Evolutionary conservation across 2,113 vertebrate species (phyloP).

Genomic region (Tylochromis polylepis): DNA sequence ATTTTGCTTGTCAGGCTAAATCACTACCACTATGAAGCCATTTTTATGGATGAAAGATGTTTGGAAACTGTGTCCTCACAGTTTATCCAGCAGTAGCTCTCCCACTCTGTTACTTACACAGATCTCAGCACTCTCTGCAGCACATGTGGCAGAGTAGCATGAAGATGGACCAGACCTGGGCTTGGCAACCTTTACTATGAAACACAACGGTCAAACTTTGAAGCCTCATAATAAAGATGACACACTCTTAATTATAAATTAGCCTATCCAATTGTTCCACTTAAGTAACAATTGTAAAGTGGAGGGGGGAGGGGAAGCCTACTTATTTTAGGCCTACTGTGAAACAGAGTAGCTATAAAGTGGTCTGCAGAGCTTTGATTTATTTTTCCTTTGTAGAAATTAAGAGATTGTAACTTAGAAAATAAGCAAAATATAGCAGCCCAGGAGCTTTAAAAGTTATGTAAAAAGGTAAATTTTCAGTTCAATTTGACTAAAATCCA

Average conservation of each 20-base stretch:
- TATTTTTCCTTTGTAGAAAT: not conserved
- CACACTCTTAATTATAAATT: not conserved
- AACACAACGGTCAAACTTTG: not conserved
- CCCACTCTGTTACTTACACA: not conserved
- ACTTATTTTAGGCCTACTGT: not conserved
- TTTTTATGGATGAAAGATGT: not conserved
- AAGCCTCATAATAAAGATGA: not conserved
- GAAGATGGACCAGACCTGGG: not conserved
- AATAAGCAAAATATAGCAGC: not conserved
- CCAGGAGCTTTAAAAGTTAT: not conserved
- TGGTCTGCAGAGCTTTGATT: not conserved
- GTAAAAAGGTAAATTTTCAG: not conserved
- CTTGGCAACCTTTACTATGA: not conserved
- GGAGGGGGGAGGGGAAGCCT: too few species aligned
- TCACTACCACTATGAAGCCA: not conserved
- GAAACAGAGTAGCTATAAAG: not conserved
- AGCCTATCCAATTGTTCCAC: not conserved
- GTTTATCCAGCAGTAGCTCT: not conserved
- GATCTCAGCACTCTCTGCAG: not conserved
- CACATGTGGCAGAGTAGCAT: not conserved
- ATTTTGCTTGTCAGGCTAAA: not conserved
- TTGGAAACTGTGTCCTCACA: not conserved
- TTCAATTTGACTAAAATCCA: not conserved
- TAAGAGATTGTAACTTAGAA: not conserved
- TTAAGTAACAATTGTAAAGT: not conserved